A percentile compares a stretch with the other conserved stretches of the same genome.
These are phyloP conservation scores for Oreortyx pictus DNA, from an alignment of 2,797 vertebrate species.

Conservation along the genomic window DNA sequence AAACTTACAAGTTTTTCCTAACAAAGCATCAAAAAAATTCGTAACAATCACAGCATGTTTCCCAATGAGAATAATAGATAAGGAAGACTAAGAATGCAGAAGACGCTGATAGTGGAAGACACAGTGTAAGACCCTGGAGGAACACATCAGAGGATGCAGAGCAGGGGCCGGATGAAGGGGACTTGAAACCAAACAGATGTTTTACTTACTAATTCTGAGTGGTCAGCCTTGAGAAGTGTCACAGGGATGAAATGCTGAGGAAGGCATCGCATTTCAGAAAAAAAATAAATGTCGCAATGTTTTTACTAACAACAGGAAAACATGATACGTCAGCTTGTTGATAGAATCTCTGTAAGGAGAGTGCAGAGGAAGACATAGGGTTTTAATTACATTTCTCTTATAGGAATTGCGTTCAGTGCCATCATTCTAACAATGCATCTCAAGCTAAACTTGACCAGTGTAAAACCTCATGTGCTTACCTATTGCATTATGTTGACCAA, in stretches of 20 bases:
- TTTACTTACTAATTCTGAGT: conserved; percentile 4
- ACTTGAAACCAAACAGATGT: neutral
- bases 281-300: conserved; percentile 31
- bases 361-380: neutral
- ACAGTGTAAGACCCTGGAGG: neutral
- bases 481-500: conserved; percentile 82
- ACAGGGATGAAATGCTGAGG: conserved; percentile 24
- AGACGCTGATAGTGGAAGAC: neutral
- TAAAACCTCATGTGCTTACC: conserved; percentile 85
- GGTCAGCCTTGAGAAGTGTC: neutral
- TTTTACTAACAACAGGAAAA: conserved; percentile 36
- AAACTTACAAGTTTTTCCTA: neutral
- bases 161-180: neutral
- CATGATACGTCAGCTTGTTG: neutral
- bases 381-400: conserved; percentile 45
- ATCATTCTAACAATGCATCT: conserved; percentile 83
- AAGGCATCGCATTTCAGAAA: conserved; percentile 5
- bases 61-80: neutral
- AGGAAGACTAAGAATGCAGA: neutral
- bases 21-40: neutral
- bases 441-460: conserved; percentile 80
- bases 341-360: conserved; percentile 9
- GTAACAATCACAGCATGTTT: neutral
- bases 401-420: conserved; percentile 91
- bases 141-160: neutral